Evolutionary conservation across 2,888 invertebrate species (phyloP).

Genomic region (Diploptera punctata): DNA sequence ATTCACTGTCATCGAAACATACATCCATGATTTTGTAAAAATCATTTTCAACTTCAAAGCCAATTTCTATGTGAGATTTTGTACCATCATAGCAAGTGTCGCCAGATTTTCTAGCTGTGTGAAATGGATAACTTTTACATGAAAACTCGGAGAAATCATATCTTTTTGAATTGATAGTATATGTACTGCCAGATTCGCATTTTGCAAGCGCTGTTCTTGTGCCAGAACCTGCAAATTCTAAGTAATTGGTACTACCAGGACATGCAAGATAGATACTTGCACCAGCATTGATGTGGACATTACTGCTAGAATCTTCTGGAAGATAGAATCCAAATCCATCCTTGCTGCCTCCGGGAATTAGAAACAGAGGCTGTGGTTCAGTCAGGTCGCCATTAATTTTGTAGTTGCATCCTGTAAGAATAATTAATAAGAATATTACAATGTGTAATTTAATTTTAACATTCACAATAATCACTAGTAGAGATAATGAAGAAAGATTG

Average conservation of each 20-base stretch:
- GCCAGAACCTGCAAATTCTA: neutral
- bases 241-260: constrained; percentile 29
- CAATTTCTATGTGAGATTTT: constrained; percentile 59
- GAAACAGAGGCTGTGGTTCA: constrained; percentile 37
- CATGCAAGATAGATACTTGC: constrained; percentile 31
- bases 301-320: constrained; percentile 17
- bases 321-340: constrained; percentile 34
- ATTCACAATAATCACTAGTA: too few relatives aligned
- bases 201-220: constrained; percentile 9
- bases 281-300: constrained; percentile 15
- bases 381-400: constrained; percentile 38
- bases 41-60: constrained; percentile 57
- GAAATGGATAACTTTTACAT: constrained; percentile 55
- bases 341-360: constrained; percentile 20
- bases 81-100: constrained; percentile 57
- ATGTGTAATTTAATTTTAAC: too few relatives aligned
- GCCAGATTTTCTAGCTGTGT: constrained; percentile 55
- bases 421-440: too few relatives aligned
- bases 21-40: constrained; percentile 59
- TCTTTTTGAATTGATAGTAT: constrained; percentile 36
- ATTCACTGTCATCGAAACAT: constrained; percentile 61
- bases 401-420: constrained; percentile 36
- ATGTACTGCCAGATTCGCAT: constrained; percentile 32
- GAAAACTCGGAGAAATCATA: constrained; percentile 55
- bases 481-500: too few relatives aligned